These are phyloP conservation scores for Schrankia costaestrigalis DNA, from an alignment of 2,888 invertebrate species.

Conservation along the genomic window DNA sequence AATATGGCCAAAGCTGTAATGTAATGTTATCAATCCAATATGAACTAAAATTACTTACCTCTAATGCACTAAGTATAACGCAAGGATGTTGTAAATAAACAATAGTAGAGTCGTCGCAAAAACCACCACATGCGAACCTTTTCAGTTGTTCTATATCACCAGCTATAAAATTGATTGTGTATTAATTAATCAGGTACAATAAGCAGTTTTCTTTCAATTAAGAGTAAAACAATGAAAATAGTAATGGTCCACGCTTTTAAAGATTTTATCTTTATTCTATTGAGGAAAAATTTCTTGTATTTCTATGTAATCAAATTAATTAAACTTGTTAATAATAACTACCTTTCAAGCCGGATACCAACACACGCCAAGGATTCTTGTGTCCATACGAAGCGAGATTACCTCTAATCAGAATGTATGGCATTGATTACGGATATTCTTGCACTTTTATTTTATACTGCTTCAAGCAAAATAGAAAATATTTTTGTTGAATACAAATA, in stretches of 20 bases:
- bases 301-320: no score
- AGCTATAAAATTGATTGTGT: slow-evolving; percentile 60
- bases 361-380: slow-evolving; percentile 92
- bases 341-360: slow-evolving; percentile 93
- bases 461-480: no score
- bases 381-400: slow-evolving; percentile 93
- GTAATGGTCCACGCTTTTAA: no score
- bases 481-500: no score
- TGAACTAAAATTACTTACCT: slow-evolving; percentile 67
- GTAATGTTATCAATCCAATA: background rate
- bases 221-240: slow-evolving; percentile 9
- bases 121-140: slow-evolving; percentile 91
- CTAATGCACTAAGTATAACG: slow-evolving; percentile 91
- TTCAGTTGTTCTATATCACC: slow-evolving; percentile 91
- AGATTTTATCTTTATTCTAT: no score
- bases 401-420: slow-evolving; percentile 94
- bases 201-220: no score
- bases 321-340: slow-evolving; percentile 28
- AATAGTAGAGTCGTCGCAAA: slow-evolving; percentile 91
- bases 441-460: slow-evolving; percentile 26
- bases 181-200: slow-evolving; percentile 2
- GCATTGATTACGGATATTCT: slow-evolving; percentile 83
- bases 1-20: slow-evolving; percentile 5
- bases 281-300: no score
- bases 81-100: slow-evolving; percentile 93